Evolutionary conservation across 2,113 vertebrate genomes (phyloP), one percentile per base, ranked within the genome.

Genomic region (Boulengeromyrus knoepffleri): DNA sequence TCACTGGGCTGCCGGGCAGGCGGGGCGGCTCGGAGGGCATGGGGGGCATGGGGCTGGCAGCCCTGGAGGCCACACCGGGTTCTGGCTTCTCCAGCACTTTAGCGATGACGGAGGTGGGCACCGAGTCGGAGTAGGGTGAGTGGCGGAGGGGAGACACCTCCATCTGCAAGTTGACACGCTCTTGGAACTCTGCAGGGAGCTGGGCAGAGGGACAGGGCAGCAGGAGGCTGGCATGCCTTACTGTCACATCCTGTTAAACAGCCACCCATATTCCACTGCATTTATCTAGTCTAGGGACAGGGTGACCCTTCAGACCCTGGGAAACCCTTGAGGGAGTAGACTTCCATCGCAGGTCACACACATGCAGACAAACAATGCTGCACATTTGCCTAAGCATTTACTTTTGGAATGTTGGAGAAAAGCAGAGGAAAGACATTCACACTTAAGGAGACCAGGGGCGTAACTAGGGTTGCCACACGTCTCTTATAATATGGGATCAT

Each of bases 51-150:
- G 97, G 96, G 15, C 96, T 98, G 0, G 96, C 95, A 58, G 97
- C 94, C 86, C 95, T 97, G 0, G 97, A 97, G 2, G 91, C 93
- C 0, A 94, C 96, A 92, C 95, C 94, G 0, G 97, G 97, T 58
- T 98, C 98, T 0, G 97, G 97, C 91, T 99, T 99, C 92, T 98
- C 97, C 92, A 98, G 94, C 49, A 98, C 95, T 94, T 98, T 97
- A 93, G 97, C 97, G 24, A 99, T 97, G 92, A 98, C 91, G 0
- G 97, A 94, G 0, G 96, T 95, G 89, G 98, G 97, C 36, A 97
- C 96, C 21, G 95, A 95, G 1, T 99, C 97, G 0, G 97, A 95
- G 0, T 97, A 98, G 74, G 97, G 95, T 0, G 97, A 95, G 93
- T 97, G 97, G 94, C 96, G 96, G 91, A 96, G 94, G 0, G 95